Evolutionary conservation across 2,888 invertebrate species (phyloP).

Genomic region (Cryptocephalus primarius): DNA sequence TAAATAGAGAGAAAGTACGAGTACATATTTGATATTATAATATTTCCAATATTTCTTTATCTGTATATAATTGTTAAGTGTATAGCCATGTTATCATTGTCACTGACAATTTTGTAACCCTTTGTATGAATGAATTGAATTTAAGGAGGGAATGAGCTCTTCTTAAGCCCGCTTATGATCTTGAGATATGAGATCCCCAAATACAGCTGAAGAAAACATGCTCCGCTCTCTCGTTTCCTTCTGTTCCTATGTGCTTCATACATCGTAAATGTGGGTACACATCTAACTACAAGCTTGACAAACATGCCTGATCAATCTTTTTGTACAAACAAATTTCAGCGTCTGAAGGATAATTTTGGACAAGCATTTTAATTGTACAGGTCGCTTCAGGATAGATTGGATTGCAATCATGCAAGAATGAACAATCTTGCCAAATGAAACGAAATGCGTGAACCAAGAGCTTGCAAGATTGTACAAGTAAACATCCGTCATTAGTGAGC

Average conservation of each 20-base stretch:
- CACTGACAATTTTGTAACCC: no score
- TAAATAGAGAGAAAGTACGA: no score
- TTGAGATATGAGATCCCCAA: no score
- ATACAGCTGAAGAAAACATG: no score
- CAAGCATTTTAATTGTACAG: constrained; percentile 2
- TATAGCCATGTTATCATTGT: no score
- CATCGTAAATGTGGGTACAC: background rate
- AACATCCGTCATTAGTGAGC: background rate
- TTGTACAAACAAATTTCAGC: background rate
- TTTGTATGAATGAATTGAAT: no score
- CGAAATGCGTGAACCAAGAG: background rate
- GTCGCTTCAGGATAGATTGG: constrained; percentile 1
- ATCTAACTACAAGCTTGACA: background rate
- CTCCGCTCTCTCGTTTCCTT: no score
- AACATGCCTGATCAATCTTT: background rate
- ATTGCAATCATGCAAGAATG: background rate
- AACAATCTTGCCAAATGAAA: background rate
- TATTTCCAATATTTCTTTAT: no score
- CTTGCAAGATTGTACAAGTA: constrained; percentile 1
- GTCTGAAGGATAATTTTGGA: constrained; percentile 1
- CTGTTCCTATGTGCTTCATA: background rate
- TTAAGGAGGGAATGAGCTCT: no score
- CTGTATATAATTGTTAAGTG: no score
- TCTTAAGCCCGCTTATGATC: no score
- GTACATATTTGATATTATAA: no score